These are phyloP conservation scores for Myxocyprinus asiaticus DNA, from an alignment of 2,113 vertebrate genomes.

Conservation along the genomic window DNA sequence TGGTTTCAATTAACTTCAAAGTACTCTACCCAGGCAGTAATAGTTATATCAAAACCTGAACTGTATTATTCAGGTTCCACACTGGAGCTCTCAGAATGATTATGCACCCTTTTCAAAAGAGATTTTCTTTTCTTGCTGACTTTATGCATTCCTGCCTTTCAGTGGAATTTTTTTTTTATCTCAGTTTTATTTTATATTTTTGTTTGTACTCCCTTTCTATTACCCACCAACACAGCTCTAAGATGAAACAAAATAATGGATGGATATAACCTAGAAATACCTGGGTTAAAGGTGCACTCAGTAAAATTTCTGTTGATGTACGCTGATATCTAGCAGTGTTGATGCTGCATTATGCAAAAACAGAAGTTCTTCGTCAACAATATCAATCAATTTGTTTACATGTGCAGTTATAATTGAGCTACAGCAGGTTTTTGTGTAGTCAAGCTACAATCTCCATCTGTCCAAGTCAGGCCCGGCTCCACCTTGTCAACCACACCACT, in stretches of 20 bases:
- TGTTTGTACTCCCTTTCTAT: slow-evolving; percentile 57
- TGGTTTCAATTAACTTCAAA: slow-evolving; percentile 99
- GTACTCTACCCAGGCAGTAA: slow-evolving; percentile 91
- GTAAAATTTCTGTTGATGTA: too few relatives aligned
- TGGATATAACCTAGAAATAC: neutral
- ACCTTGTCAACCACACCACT: too few relatives aligned
- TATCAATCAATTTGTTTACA: too few relatives aligned
- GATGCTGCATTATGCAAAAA: too few relatives aligned
- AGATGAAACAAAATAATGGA: slow-evolving; percentile 5
- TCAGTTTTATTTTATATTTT: slow-evolving; percentile 49
- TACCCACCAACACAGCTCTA: neutral
- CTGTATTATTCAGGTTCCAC: slow-evolving; percentile 93
- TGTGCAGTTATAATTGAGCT: too few relatives aligned
- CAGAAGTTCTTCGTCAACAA: too few relatives aligned
- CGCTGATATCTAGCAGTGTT: too few relatives aligned
- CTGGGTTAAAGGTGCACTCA: neutral
- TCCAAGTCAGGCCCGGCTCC: too few relatives aligned
- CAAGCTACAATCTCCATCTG: too few relatives aligned
- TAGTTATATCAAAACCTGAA: slow-evolving; percentile 97
- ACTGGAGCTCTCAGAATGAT: slow-evolving; percentile 86
- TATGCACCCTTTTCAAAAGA: slow-evolving; percentile 86
- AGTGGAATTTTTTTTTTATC: neutral
- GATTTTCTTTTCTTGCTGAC: slow-evolving; percentile 83
- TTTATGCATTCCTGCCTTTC: slow-evolving; percentile 85
- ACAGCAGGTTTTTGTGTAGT: too few relatives aligned